Percentiles rank a stretch among this genome's conserved stretches.
These are phyloP conservation scores for Epinephelus coioides DNA, from an alignment of 2,797 vertebrate genomes.

Conservation along the genomic window DNA sequence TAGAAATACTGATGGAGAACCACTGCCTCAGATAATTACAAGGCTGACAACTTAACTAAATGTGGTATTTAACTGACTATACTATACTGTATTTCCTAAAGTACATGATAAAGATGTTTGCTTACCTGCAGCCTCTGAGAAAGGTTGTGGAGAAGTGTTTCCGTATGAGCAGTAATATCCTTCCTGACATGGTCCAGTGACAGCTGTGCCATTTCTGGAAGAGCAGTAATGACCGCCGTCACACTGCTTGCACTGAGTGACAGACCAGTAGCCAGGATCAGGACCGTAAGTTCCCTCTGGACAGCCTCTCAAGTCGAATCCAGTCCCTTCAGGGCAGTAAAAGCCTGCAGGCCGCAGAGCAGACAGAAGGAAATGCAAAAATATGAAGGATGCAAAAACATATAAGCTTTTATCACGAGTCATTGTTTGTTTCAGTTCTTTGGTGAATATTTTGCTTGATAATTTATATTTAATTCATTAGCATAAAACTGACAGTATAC, in stretches of 20 bases:
- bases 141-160: slow-evolving; percentile 85
- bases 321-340: slow-evolving; percentile 89
- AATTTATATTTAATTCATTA: background rate
- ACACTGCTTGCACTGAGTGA: slow-evolving; percentile 85
- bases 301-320: slow-evolving; percentile 86
- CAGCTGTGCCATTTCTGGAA: slow-evolving; percentile 85
- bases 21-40: background rate
- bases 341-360: slow-evolving; percentile 84
- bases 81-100: background rate
- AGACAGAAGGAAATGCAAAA: slow-evolving; percentile 17
- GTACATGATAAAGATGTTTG: background rate
- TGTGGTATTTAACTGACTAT: slow-evolving; percentile 5
- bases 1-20: background rate
- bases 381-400: background rate
- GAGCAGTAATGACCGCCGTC: slow-evolving; percentile 90
- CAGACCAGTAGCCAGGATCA: slow-evolving; percentile 77
- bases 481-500: background rate
- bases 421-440: background rate
- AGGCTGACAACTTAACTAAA: background rate
- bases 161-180: slow-evolving; percentile 89
- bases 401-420: no score
- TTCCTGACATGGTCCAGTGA: slow-evolving; percentile 86
- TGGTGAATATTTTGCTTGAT: background rate
- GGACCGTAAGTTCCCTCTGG: slow-evolving; percentile 88
- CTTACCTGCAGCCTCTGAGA: slow-evolving; percentile 79